phyloP scores from a whole-genome alignment of 2,113 vertebrate species.

The Oceanites oceanicus region DNA sequence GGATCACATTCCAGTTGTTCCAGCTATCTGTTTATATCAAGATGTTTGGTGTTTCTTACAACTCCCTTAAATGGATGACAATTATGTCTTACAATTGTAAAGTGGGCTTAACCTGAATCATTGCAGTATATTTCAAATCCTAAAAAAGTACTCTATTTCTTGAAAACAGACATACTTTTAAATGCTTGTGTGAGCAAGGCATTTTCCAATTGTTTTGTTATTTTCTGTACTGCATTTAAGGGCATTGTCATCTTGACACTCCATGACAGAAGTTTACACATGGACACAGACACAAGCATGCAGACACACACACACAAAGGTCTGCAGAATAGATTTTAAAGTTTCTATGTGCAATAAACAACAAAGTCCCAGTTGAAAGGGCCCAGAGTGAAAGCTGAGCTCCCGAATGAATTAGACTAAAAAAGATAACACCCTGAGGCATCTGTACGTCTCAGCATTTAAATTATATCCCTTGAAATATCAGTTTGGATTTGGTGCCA shows the following conservation, averaged over 20 bases:
- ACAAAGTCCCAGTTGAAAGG: slow-evolving; percentile 80
- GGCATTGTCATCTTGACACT: slow-evolving; percentile 50
- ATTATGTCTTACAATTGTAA: background rate
- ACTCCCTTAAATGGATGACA: background rate
- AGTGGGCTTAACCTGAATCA: background rate
- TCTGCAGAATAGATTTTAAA: slow-evolving; percentile 68
- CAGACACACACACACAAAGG: background rate
- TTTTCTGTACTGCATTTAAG: slow-evolving; percentile 42
- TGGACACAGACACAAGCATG: background rate
- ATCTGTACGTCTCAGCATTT: slow-evolving; percentile 81
- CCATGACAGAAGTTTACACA: background rate
- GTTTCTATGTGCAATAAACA: slow-evolving; percentile 70
- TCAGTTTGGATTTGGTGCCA: slow-evolving; percentile 79
- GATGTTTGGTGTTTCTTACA: background rate
- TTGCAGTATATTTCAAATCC: background rate
- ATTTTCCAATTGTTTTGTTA: slow-evolving; percentile 28
- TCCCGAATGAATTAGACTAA: slow-evolving; percentile 77
- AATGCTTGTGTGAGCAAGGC: background rate
- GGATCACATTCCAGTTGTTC: background rate
- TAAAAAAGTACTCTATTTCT: background rate
- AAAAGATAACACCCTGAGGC: slow-evolving; percentile 80
- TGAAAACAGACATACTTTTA: background rate
- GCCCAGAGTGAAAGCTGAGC: slow-evolving; percentile 71
- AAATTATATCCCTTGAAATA: slow-evolving; percentile 82
- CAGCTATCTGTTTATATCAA: background rate